Evolutionary conservation across 2,888 invertebrate species (phyloP).

Genomic region (Amitus sp.): DNA sequence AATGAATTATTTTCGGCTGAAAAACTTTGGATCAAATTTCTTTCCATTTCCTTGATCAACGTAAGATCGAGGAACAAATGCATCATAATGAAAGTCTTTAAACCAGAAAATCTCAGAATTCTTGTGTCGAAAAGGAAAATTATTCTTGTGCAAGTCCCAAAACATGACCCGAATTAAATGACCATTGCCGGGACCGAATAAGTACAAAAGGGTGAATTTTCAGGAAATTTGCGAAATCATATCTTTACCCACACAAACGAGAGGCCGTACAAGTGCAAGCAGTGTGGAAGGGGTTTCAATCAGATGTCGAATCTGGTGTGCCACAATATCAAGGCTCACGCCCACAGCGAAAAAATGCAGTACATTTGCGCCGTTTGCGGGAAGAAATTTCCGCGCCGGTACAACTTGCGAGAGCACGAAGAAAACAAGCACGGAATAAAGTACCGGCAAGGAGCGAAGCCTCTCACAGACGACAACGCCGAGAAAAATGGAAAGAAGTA

Average conservation of each 20-base stretch:
- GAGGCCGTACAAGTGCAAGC: constrained; percentile 79
- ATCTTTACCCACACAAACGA: constrained; percentile 83
- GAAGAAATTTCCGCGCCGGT: constrained; percentile 69
- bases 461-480: constrained; percentile 35
- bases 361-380: constrained; percentile 69
- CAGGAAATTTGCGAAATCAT: constrained; percentile 81
- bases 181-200: not conserved
- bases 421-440: constrained; percentile 69
- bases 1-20: too few relatives aligned
- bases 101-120: too few relatives aligned
- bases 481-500: constrained; percentile 53
- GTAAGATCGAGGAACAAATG: too few relatives aligned
- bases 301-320: constrained; percentile 84
- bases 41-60: too few relatives aligned
- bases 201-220: constrained; percentile 11
- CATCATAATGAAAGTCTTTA: too few relatives aligned
- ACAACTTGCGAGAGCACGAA: constrained; percentile 69
- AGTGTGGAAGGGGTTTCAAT: constrained; percentile 81
- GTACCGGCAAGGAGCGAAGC: constrained; percentile 51
- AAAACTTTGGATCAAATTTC: too few relatives aligned
- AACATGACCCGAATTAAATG: too few relatives aligned
- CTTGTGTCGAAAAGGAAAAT: too few relatives aligned
- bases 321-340: constrained; percentile 77
- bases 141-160: too few relatives aligned
- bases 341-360: constrained; percentile 68